Conservation (phyloP, 2,113 vertebrate species). For the Misgurnus mizolepis region DNA sequence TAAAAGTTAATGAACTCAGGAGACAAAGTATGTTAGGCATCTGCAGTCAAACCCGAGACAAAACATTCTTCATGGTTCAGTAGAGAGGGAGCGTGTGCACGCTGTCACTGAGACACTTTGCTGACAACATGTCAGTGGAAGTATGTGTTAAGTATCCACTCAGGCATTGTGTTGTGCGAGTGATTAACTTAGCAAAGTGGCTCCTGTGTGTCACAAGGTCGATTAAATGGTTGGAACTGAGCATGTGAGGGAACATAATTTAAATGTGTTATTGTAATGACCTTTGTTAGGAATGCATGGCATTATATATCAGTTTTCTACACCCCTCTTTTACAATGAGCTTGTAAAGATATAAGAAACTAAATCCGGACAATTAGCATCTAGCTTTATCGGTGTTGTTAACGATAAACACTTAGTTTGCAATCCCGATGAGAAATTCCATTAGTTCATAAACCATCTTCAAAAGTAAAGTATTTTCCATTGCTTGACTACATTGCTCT, state of each 20-base stretch:
- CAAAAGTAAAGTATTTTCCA: background rate
- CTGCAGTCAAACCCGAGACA: conserved; percentile 11
- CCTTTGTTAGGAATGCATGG: background rate
- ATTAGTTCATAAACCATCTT: conserved; percentile 11
- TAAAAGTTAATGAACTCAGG: conserved; percentile 55
- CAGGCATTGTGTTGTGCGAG: background rate
- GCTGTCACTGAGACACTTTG: background rate
- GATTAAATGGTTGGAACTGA: background rate
- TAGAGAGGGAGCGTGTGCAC: conserved; percentile 14
- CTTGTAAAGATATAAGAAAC: background rate
- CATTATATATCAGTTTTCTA: background rate
- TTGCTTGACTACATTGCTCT: background rate
- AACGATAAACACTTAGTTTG: conserved; percentile 13
- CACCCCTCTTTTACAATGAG: background rate
- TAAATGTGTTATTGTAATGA: background rate
- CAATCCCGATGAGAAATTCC: background rate
- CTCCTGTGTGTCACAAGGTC: conserved; percentile 28
- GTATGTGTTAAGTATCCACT: conserved; percentile 35
- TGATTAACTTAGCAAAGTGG: conserved; percentile 25
- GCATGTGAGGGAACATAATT: background rate
- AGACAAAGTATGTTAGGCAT: conserved; percentile 49
- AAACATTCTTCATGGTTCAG: conserved; percentile 44
- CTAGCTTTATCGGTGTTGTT: background rate
- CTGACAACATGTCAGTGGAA: conserved; percentile 16
- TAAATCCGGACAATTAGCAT: background rate